Percentiles rank a stretch among this genome's conserved stretches.
phyloP scores from a whole-genome alignment of 2,113 vertebrate genomes.

The Arizona elegans region DNA sequence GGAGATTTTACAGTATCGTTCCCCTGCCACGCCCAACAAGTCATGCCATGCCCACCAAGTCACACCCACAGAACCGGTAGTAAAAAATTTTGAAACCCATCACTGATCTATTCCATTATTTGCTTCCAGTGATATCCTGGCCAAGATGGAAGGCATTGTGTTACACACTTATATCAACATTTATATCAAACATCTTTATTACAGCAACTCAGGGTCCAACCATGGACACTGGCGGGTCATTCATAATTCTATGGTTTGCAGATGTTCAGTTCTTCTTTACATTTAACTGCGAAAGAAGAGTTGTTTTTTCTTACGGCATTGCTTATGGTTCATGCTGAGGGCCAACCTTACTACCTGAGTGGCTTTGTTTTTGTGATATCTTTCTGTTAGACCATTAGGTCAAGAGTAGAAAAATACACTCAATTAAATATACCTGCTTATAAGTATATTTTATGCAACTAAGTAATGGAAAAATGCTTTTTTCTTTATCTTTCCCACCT shows the following conservation, averaged over 20 bases:
- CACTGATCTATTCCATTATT: not conserved
- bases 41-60: too few relatives aligned
- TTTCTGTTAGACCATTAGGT: slow-evolving; percentile 67
- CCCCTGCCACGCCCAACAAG: too few relatives aligned
- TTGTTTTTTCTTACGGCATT: slow-evolving; percentile 42
- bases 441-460: slow-evolving; percentile 51
- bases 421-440: slow-evolving; percentile 59
- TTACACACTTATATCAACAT: not conserved
- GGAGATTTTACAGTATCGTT: too few relatives aligned
- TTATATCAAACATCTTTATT: not conserved
- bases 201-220: not conserved
- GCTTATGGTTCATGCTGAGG: slow-evolving; percentile 61
- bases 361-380: slow-evolving; percentile 66
- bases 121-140: not conserved
- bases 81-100: too few relatives aligned
- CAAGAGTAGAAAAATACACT: slow-evolving; percentile 67
- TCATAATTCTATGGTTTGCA: not conserved
- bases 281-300: slow-evolving; percentile 12
- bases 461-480: slow-evolving; percentile 65
- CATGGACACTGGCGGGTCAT: not conserved
- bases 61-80: too few relatives aligned
- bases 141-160: not conserved
- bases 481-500: slow-evolving; percentile 50
- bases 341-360: slow-evolving; percentile 62
- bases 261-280: not conserved